Evolutionary conservation across 2,113 vertebrate genomes (phyloP).

Genomic region (Hydropotes inermis): DNA sequence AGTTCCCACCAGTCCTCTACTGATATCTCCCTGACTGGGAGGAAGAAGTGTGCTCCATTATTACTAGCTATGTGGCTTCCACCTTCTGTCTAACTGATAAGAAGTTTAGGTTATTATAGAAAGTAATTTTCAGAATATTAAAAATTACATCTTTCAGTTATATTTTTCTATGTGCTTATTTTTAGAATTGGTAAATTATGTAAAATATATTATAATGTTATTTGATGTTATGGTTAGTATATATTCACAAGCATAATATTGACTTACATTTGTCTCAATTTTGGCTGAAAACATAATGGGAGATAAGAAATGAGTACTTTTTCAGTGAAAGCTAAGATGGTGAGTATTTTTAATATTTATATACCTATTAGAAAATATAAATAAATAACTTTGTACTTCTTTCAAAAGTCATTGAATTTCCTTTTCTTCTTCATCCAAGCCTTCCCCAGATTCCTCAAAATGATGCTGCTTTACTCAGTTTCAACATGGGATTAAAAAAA

Average conservation of each 20-base stretch:
- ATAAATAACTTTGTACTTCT: neutral
- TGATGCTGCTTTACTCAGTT: neutral
- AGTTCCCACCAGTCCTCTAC: neutral
- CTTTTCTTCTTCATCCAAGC: neutral
- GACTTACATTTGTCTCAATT: neutral
- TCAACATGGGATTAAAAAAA: neutral
- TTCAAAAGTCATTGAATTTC: neutral
- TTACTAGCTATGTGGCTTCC: accelerated
- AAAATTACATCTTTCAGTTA: neutral
- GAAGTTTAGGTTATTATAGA: neutral
- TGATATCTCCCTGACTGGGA: neutral
- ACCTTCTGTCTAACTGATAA: neutral
- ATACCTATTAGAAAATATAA: neutral
- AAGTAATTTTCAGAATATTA: neutral
- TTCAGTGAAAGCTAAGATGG: neutral
- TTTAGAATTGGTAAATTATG: neutral
- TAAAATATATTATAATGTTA: neutral
- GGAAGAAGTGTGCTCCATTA: neutral
- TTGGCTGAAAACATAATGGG: neutral
- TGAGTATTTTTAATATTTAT: neutral
- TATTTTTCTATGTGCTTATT: neutral
- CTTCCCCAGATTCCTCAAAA: neutral
- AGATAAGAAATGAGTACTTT: neutral
- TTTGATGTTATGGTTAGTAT: neutral
- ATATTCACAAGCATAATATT: neutral